Conservation (phyloP, 2,888 invertebrate genomes). For the Noctua pronuba region DNA sequence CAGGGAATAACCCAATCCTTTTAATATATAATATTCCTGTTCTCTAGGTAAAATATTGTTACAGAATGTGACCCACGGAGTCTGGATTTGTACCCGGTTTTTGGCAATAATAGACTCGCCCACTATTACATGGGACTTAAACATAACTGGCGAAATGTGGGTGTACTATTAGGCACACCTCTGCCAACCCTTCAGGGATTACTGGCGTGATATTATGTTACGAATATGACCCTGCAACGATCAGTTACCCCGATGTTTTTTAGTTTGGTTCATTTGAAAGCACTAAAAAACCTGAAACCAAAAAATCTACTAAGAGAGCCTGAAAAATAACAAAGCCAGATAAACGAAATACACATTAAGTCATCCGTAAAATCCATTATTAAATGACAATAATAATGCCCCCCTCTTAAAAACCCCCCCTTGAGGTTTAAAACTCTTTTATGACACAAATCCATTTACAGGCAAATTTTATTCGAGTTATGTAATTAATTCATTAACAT, state of each 20-base stretch:
- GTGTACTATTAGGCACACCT: too few relatives aligned
- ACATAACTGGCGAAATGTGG: too few relatives aligned
- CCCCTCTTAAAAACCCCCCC: constrained; percentile 22
- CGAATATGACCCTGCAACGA: not conserved
- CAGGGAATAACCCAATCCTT: too few relatives aligned
- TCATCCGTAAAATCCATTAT: not conserved
- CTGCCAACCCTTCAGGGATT: too few relatives aligned
- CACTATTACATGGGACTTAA: too few relatives aligned
- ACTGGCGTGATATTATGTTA: too few relatives aligned
- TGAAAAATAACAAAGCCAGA: not conserved
- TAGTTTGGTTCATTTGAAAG: not conserved
- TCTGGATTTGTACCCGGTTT: too few relatives aligned
- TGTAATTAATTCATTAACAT: constrained; percentile 55
- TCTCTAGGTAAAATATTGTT: too few relatives aligned
- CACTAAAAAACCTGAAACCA: not conserved
- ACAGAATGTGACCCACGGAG: not conserved
- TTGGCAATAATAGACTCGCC: too few relatives aligned
- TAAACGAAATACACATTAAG: not conserved
- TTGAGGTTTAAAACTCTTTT: constrained; percentile 45
- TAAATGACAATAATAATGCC: not conserved
- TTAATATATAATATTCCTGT: too few relatives aligned
- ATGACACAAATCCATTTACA: constrained; percentile 53
- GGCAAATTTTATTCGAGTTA: constrained; percentile 44
- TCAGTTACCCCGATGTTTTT: too few relatives aligned
- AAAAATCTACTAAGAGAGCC: not conserved